A percentile compares a stretch with the other conserved stretches of the same genome.
phyloP scores from a whole-genome alignment of 2,797 vertebrate species.

The Dicrostonyx torquatus region DNA sequence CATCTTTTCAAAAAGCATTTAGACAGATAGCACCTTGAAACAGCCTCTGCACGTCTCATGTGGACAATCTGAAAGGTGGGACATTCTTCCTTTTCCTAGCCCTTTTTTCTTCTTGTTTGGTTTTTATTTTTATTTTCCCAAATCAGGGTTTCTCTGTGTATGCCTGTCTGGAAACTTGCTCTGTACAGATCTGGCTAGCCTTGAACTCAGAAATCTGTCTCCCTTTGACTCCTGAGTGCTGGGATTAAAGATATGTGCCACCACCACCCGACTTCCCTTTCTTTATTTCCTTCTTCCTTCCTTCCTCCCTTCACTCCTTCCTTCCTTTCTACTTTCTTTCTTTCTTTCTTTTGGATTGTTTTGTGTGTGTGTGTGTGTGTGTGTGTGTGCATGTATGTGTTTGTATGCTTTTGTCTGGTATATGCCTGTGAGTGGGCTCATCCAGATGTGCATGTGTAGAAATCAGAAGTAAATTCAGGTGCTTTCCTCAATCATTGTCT shows the following conservation, averaged over 20 bases:
- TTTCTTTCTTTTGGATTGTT: not conserved
- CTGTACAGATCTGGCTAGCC: not conserved
- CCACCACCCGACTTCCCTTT: not conserved
- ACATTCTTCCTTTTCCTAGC: not conserved
- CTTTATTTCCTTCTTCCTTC: too few species aligned
- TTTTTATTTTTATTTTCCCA: not conserved
- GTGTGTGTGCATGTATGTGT: not conserved
- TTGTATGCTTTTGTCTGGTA: not conserved
- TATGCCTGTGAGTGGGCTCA: not conserved
- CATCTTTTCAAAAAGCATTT: not conserved
- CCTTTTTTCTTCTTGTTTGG: not conserved
- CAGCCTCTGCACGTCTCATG: not conserved
- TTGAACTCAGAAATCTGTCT: not conserved
- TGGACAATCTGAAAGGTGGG: not conserved
- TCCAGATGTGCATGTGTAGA: not conserved
- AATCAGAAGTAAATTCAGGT: not conserved
- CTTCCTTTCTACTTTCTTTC: not conserved
- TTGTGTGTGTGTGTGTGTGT: not conserved
- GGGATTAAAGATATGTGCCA: not conserved
- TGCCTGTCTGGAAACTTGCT: not conserved
- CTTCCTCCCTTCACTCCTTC: not conserved
- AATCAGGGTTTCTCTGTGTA: not conserved
- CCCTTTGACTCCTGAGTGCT: not conserved
- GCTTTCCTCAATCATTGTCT: not conserved
- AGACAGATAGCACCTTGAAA: not conserved